Evolutionary conservation across 2,113 vertebrate genomes (phyloP), one percentile per base, ranked within the genome.

Genomic region (Harpagus bidentatus): DNA sequence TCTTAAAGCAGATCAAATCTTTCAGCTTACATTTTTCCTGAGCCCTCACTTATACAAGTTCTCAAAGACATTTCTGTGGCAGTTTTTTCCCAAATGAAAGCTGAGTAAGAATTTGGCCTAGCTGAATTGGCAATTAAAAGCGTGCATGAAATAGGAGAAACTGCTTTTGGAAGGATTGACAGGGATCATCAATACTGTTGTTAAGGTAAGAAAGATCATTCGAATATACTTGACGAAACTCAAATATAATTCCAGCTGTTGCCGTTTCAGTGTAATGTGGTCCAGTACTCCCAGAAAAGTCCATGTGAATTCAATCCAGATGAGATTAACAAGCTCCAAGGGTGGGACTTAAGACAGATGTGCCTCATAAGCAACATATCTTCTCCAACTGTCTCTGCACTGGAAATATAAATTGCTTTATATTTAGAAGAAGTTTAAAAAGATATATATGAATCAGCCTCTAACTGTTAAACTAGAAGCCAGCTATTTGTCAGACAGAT

Each of bases 121-220:
- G 53, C 23, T 34, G 17, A 65, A 88, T 70, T 90, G 50, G 22
- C 31, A 78, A 61, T 76, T 82, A 63, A 85, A 84, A 81, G 43
- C 82, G 7, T 16, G 10, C 18, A 77, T 81, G 77, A 83, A 88
- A 50, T 28, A 70, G 32, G 61, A 80, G 47, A 91, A 94, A 84
- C n/a, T 77, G 36, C 12, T 93, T 82, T 90, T 73, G 45, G 53
- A 93, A 78, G 23, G 50, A 74, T 23, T 70, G 31, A 70, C 43
- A 76, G 40, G 63, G 26, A 70, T 7, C 55, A 71, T 47, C 0
- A 2, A 87, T 58, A 89, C 15, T 47, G 47, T 74, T 90, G 74
- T 81, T 70, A 96, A 88, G 78, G 28, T 87, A 93, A 97, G 76
- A 94, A 95, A 94, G 67, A 94, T 66, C 12, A 91, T 90, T 93